phyloP scores from a whole-genome alignment of 1,140 invertebrate genomes.

The Papilio polyxenes region DNA sequence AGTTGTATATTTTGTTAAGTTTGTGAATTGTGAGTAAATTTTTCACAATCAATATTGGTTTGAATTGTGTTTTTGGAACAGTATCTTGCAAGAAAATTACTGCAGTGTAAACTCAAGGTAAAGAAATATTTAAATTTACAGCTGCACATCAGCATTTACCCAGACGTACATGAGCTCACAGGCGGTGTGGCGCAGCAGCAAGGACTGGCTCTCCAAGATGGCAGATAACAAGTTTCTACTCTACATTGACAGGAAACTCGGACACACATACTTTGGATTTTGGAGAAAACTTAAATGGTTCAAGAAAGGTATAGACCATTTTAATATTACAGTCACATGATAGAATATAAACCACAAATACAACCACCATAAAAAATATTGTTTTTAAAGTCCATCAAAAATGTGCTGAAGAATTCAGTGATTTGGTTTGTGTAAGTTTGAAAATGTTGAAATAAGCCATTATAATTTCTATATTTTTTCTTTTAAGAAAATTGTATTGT shows the following conservation, averaged over 20 bases:
- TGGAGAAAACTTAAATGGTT: slow-evolving; percentile 83
- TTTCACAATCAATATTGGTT: too few species aligned
- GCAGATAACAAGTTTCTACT: slow-evolving; percentile 75
- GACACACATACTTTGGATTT: slow-evolving; percentile 82
- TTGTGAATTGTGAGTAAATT: too few species aligned
- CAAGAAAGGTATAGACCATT: slow-evolving; percentile 72
- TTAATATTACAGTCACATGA: background rate
- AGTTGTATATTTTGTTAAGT: too few species aligned
- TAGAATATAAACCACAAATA: background rate
- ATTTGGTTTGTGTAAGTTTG: background rate
- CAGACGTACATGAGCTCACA: slow-evolving; percentile 75
- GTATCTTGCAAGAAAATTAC: too few species aligned
- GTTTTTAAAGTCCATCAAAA: background rate
- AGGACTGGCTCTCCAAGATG: slow-evolving; percentile 74
- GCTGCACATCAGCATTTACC: slow-evolving; percentile 76
- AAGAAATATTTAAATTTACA: slow-evolving; percentile 47
- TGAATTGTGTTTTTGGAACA: too few species aligned
- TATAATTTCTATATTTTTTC: background rate
- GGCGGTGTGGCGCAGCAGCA: slow-evolving; percentile 73
- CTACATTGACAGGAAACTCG: slow-evolving; percentile 82
- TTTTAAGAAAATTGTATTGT: background rate
- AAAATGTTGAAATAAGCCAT: background rate
- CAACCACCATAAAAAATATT: background rate
- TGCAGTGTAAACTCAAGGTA: background rate
- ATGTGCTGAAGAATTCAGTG: background rate